These are phyloP conservation scores for Misgurnus mizolepis DNA, from an alignment of 2,113 vertebrate species.

Conservation along the genomic window DNA sequence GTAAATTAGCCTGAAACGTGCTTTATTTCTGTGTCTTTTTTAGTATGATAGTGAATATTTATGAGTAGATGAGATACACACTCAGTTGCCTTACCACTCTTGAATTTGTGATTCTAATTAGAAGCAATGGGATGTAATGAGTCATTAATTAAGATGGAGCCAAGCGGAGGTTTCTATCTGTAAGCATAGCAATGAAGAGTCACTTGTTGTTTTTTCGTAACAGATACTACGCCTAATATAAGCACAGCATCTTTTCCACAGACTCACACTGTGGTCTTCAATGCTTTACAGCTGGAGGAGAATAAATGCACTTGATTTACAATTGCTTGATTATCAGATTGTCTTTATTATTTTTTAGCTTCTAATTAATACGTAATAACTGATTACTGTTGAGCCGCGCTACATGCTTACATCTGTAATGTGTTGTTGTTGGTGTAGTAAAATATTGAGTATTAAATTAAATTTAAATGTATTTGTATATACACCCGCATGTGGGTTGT, in stretches of 20 bases:
- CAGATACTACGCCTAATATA: background rate
- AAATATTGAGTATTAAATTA: background rate
- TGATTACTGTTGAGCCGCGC: background rate
- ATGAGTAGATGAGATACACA: background rate
- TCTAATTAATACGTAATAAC: slow-evolving; percentile 13
- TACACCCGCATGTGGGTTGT: too few relatives aligned
- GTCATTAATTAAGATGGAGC: slow-evolving; percentile 47
- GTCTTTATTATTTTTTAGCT: slow-evolving; percentile 24
- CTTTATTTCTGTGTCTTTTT: background rate
- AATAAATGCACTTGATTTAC: slow-evolving; percentile 8
- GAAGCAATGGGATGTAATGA: slow-evolving; percentile 54
- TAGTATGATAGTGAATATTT: background rate
- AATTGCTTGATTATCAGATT: slow-evolving; percentile 42
- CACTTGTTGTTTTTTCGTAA: slow-evolving; percentile 16
- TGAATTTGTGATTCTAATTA: slow-evolving; percentile 49
- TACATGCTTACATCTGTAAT: background rate
- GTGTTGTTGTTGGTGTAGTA: background rate
- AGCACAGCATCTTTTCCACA: background rate
- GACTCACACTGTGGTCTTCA: background rate
- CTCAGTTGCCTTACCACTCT: slow-evolving; percentile 21
- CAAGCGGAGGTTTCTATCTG: slow-evolving; percentile 18
- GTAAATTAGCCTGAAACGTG: background rate
- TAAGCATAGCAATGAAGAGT: slow-evolving; percentile 4
- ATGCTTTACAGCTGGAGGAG: slow-evolving; percentile 9
- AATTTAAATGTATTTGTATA: too few relatives aligned